Evolutionary conservation across 2,888 invertebrate genomes (phyloP).

Genomic region (Patella ulyssiponensis): DNA sequence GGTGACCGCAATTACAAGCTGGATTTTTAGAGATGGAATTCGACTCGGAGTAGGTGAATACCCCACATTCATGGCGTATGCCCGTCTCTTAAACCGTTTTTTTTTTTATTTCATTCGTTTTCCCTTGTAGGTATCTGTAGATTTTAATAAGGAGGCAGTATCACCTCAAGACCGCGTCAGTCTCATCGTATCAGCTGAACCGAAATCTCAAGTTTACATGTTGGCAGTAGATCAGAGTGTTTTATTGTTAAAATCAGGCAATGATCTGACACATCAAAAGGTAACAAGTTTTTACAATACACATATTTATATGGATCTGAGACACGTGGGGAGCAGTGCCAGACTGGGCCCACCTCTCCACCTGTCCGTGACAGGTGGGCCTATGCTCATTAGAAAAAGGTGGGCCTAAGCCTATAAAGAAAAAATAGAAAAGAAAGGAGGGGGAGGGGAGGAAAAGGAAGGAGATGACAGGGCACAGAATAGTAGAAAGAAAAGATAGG

Average conservation of each 20-base stretch:
- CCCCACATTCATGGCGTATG: neutral
- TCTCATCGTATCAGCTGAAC: conserved; percentile 83
- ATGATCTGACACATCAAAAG: conserved; percentile 77
- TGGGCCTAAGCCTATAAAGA: too few relatives aligned
- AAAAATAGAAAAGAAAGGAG: too few relatives aligned
- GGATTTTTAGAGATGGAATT: neutral
- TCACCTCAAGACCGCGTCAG: conserved; percentile 84
- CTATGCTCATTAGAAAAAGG: too few relatives aligned
- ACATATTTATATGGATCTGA: too few relatives aligned
- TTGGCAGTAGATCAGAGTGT: conserved; percentile 91
- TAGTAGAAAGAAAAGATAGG: too few relatives aligned
- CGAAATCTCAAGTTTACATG: conserved; percentile 89
- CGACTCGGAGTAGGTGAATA: neutral
- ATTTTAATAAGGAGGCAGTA: conserved; percentile 74
- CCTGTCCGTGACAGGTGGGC: too few relatives aligned
- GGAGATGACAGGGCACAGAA: too few relatives aligned
- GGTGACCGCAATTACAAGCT: too few relatives aligned
- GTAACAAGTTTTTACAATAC: conserved; percentile 48
- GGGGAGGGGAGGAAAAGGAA: too few relatives aligned
- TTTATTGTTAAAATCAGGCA: conserved; percentile 81
- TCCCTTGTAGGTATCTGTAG: conserved; percentile 76
- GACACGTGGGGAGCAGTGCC: too few relatives aligned
- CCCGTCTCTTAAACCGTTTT: too few relatives aligned
- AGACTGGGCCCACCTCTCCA: too few relatives aligned
- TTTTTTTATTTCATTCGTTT: neutral